Base-by-base conservation (phyloP, 2,888 invertebrate species). In the Elmis aenea region DNA sequence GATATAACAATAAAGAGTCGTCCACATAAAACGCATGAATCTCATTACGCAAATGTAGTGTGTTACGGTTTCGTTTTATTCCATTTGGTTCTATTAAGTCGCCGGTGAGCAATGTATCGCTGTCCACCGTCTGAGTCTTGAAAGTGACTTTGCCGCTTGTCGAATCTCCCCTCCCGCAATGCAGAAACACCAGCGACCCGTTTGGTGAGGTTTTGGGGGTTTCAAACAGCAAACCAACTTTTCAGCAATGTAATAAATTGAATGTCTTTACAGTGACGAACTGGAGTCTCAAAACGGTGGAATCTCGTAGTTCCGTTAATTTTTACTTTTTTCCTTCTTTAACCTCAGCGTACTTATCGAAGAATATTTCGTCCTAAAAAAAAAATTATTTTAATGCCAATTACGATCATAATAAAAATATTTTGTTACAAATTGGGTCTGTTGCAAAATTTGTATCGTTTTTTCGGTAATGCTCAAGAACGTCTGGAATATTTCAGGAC, bases 31-130 rank as follows among this genome's bases (percentile, higher is more conserved):
- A 31, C 52, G 49, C 53, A 52, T 55, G 61, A 59, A 63, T 63
- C 57, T 44, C 61, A 63, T 64, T 64, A 64, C 60, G 63, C 61
- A 65, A 65, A 65, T 54, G 58, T 55, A 49, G 33, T 48, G 33
- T 28, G 35, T 40, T 40, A n/a, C n/a, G n/a, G n/a, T n/a, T n/a
- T n/a, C n/a, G n/a, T n/a, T n/a, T n/a, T n/a, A n/a, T n/a, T n/a
- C n/a, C n/a, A n/a, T n/a, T n/a, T n/a, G n/a, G n/a, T 43, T 40
- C 40, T 34, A 40, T 42, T 40, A 45, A 43, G 45, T 42, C 41
- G 46, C 40, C 29, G 47, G 42, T 37, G 35, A 35, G 46, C 46
- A 48, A 48, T 50, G 48, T 45, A 50, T 51, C 42, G 44, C 44
- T 42, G 52, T 46, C 45, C 42, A 40, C n/a, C n/a, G 36, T 42